Evolutionary conservation across 2,888 invertebrate genomes (phyloP).

Genomic region (Neocrepidodera transversa): DNA sequence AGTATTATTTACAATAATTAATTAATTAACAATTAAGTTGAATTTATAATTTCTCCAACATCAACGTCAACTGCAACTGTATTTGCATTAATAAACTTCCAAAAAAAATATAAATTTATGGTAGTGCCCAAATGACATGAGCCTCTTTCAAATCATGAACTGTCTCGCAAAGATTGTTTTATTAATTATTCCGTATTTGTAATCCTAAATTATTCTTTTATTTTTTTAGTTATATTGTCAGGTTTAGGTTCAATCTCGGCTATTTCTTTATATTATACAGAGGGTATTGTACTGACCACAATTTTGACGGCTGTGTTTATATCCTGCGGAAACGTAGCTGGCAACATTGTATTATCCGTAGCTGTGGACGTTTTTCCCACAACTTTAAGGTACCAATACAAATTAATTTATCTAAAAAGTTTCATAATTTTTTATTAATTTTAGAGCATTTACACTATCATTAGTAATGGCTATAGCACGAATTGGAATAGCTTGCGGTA

Average conservation of each 20-base stretch:
- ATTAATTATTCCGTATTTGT: no score
- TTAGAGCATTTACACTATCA: slow-evolving; percentile 5
- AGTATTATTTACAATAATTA: no score
- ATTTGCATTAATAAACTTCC: no score
- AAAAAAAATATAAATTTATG: no score
- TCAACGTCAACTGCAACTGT: no score
- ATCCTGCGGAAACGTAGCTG: slow-evolving; percentile 64
- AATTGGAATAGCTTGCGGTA: neutral
- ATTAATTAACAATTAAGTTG: no score
- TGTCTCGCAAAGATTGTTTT: no score
- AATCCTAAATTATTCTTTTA: neutral
- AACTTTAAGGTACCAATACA: slow-evolving; percentile 64
- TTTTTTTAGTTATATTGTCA: slow-evolving; percentile 48
- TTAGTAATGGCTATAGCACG: slow-evolving; percentile 4
- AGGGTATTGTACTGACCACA: slow-evolving; percentile 63
- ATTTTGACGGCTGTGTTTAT: slow-evolving; percentile 65
- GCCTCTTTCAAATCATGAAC: no score
- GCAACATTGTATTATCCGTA: slow-evolving; percentile 69
- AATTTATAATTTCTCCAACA: no score
- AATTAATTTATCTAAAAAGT: neutral
- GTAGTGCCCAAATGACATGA: no score
- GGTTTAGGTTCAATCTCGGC: slow-evolving; percentile 61
- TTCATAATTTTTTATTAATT: no score
- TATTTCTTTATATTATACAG: slow-evolving; percentile 66
- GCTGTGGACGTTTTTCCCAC: slow-evolving; percentile 73